Percentiles rank a stretch among this genome's conserved stretches.
phyloP scores from a whole-genome alignment of 2,113 vertebrate species.

The Stomatorhinus ivindoensis region DNA sequence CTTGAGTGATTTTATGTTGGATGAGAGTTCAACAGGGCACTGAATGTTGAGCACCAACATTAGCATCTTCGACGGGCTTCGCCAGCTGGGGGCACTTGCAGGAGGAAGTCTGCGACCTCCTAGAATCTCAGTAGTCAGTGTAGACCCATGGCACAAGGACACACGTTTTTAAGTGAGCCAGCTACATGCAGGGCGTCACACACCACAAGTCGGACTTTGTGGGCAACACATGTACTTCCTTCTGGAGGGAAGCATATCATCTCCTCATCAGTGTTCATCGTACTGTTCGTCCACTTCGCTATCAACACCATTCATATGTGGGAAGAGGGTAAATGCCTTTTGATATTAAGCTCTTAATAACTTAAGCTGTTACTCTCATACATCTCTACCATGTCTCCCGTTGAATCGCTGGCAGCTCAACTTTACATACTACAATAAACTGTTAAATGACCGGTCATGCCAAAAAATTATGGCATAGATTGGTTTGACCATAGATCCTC shows the following conservation, averaged over 20 bases:
- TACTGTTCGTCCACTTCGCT: not conserved
- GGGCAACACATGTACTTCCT: not conserved
- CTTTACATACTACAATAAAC: not conserved
- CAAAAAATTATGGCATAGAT: not conserved
- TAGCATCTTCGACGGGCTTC: not conserved
- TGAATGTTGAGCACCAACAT: not conserved
- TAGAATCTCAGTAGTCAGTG: not conserved
- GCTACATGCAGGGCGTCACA: not conserved
- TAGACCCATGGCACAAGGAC: not conserved
- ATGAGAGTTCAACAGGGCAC: not conserved
- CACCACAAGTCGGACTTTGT: not conserved
- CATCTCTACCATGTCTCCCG: not conserved
- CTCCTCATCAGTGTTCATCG: not conserved
- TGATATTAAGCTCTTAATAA: not conserved
- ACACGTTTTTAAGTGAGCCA: not conserved
- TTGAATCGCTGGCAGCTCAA: not conserved
- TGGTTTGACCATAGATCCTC: not conserved
- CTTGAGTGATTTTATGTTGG: not conserved
- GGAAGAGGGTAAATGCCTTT: not conserved
- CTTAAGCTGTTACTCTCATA: not conserved
- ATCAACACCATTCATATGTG: not conserved
- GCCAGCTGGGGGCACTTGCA: not conserved
- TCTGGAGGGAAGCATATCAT: not conserved
- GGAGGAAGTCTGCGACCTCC: not conserved
- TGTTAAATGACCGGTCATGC: not conserved